Evolutionary conservation across 2,797 vertebrate genomes (phyloP).

Genomic region (Morelia viridis): DNA sequence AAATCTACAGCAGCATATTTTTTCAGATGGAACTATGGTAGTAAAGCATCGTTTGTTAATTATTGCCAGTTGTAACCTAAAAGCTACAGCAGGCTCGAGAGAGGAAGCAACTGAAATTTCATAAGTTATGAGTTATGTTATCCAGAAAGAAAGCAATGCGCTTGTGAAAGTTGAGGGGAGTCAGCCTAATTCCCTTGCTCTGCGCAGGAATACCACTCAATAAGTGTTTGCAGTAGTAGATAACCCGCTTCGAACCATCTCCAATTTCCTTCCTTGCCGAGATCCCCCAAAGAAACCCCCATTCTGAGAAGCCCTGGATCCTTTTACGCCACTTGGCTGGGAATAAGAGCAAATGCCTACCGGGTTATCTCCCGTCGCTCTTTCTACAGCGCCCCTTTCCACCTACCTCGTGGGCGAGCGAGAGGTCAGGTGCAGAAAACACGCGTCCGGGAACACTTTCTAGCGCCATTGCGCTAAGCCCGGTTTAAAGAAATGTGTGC

Average conservation of each 20-base stretch:
- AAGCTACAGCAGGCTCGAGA: not conserved
- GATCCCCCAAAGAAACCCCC: not conserved
- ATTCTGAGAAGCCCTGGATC: not conserved
- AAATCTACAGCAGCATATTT: not conserved
- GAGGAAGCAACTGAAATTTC: rapidly evolving
- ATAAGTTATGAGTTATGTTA: not conserved
- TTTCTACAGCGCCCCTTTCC: not conserved
- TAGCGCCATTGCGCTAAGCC: too few species aligned
- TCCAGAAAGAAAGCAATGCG: not conserved
- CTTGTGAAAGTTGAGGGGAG: not conserved
- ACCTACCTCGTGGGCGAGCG: not conserved
- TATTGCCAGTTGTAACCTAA: not conserved
- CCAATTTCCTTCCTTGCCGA: not conserved
- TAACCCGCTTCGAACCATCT: not conserved
- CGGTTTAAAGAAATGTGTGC: not conserved
- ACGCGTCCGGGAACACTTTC: not conserved
- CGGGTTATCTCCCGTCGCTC: not conserved
- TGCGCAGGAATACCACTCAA: not conserved
- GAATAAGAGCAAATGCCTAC: not conserved
- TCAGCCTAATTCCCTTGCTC: not conserved
- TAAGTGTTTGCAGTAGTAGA: not conserved
- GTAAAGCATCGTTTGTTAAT: not conserved
- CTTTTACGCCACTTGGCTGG: not conserved
- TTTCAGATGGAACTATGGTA: not conserved
- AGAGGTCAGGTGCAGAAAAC: not conserved